Evolutionary conservation across 2,888 invertebrate species (phyloP).

Genomic region (Himalopsyche kuldschensis): DNA sequence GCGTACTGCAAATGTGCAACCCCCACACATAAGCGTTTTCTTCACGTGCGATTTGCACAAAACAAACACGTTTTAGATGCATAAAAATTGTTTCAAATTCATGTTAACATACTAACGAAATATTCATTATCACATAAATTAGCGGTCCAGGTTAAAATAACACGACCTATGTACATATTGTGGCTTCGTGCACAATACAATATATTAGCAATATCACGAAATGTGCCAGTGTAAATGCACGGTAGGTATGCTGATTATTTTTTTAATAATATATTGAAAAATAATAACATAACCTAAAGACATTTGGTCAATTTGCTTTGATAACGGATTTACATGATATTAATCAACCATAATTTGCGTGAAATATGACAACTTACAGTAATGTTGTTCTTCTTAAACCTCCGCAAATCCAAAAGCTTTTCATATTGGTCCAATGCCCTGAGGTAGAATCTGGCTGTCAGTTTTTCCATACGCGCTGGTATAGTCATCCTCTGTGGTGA

Average conservation of each 20-base stretch:
- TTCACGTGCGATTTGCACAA: not conserved
- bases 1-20: not conserved
- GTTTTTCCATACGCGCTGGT: conserved; percentile 41
- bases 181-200: not conserved
- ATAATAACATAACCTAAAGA: not conserved
- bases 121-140: too few species aligned
- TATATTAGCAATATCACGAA: not conserved
- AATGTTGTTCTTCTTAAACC: conserved; percentile 50
- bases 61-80: too few species aligned
- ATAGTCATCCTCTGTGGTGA: conserved; percentile 17
- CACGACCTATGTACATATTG: not conserved
- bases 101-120: too few species aligned
- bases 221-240: not conserved
- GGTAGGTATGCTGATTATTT: not conserved
- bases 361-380: conserved; percentile 14
- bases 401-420: conserved; percentile 61
- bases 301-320: not conserved
- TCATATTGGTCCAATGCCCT: conserved; percentile 67
- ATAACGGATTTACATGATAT: not conserved
- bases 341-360: not conserved
- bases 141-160: not conserved
- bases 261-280: not conserved
- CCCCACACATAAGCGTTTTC: not conserved
- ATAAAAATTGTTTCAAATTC: too few species aligned
- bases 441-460: conserved; percentile 59